Conservation (phyloP, 2,888 invertebrate genomes). For the Venustoraphidia nigricollis region DNA sequence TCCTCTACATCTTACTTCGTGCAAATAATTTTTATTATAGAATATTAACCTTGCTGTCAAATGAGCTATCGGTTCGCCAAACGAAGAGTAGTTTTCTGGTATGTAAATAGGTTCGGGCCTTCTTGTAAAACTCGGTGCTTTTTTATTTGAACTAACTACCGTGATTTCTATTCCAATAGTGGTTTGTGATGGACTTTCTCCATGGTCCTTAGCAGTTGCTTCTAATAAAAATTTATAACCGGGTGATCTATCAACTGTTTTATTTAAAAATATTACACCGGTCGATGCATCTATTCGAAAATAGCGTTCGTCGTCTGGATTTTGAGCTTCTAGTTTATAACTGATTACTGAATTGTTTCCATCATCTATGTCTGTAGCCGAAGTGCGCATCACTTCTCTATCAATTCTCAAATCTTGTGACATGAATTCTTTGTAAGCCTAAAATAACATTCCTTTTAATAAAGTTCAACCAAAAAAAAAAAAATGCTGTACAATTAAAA, state of each 20-base stretch:
- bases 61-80: slow-evolving; percentile 49
- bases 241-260: slow-evolving; percentile 30
- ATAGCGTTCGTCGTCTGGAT: slow-evolving; percentile 38
- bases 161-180: slow-evolving; percentile 67
- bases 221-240: slow-evolving; percentile 51
- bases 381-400: slow-evolving; percentile 72
- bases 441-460: slow-evolving; percentile 15
- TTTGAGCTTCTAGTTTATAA: slow-evolving; percentile 42
- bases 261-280: slow-evolving; percentile 66
- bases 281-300: slow-evolving; percentile 70
- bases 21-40: slow-evolving; percentile 8
- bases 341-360: slow-evolving; percentile 77
- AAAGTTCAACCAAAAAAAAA: too few species aligned
- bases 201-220: slow-evolving; percentile 67
- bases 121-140: slow-evolving; percentile 58
- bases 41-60: slow-evolving; percentile 51
- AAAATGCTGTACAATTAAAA: too few species aligned
- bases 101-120: slow-evolving; percentile 48
- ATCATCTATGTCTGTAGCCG: slow-evolving; percentile 84
- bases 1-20: too few species aligned
- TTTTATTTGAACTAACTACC: slow-evolving; percentile 77
- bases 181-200: slow-evolving; percentile 44
- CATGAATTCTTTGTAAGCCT: slow-evolving; percentile 58
- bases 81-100: slow-evolving; percentile 60
- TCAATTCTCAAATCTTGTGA: slow-evolving; percentile 61